phyloP scores from a whole-genome alignment of 2,888 invertebrate genomes.

The Congeria kusceri region DNA sequence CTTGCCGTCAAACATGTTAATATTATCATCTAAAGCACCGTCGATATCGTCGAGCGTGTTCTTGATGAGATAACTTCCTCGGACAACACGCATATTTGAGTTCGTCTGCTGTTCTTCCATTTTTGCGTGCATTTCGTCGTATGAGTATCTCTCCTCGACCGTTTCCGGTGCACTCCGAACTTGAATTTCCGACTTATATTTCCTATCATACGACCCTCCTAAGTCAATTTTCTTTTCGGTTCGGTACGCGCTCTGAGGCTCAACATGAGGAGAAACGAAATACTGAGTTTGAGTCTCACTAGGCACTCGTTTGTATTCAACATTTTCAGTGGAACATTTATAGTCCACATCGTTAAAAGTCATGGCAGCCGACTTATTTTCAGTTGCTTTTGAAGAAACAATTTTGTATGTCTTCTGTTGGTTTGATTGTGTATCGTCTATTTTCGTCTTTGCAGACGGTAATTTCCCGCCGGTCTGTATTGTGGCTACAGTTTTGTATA shows the following conservation, averaged over 20 bases:
- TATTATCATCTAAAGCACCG: slow-evolving; percentile 77
- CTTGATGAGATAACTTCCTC: slow-evolving; percentile 79
- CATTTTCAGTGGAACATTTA: slow-evolving; percentile 51
- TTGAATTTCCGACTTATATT: slow-evolving; percentile 42
- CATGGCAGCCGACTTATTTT: slow-evolving; percentile 50
- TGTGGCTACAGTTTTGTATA: slow-evolving; percentile 70
- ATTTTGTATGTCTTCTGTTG: slow-evolving; percentile 61
- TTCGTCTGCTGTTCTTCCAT: slow-evolving; percentile 42
- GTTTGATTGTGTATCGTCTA: slow-evolving; percentile 36
- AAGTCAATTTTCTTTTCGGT: slow-evolving; percentile 52
- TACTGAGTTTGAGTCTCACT: slow-evolving; percentile 43
- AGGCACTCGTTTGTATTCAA: slow-evolving; percentile 55
- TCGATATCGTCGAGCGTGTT: slow-evolving; percentile 75
- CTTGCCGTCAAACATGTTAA: slow-evolving; percentile 79
- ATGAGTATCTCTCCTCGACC: slow-evolving; percentile 48
- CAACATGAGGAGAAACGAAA: slow-evolving; percentile 42
- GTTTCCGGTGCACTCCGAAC: slow-evolving; percentile 24
- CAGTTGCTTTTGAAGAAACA: slow-evolving; percentile 60
- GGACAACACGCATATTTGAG: slow-evolving; percentile 74
- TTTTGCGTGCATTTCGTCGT: slow-evolving; percentile 48
- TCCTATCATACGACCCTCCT: slow-evolving; percentile 22
- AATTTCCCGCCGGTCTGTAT: slow-evolving; percentile 63
- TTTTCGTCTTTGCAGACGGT: slow-evolving; percentile 25
- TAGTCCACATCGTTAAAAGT: slow-evolving; percentile 58
- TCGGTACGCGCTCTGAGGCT: slow-evolving; percentile 25